phyloP scores from a whole-genome alignment of 2,888 invertebrate genomes.

The Aquatica leii region DNA sequence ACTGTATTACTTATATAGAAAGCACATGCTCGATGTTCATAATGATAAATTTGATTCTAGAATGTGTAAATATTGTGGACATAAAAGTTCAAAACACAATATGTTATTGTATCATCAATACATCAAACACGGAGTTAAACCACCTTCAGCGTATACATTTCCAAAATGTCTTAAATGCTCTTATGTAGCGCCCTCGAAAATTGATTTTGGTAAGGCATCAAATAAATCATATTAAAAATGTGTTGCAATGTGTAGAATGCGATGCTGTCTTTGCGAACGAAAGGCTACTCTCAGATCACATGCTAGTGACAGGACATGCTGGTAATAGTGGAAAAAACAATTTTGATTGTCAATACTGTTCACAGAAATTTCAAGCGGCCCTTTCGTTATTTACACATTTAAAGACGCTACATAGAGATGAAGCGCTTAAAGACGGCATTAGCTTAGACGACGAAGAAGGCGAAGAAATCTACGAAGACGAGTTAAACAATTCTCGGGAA shows the following conservation, averaged over 20 bases:
- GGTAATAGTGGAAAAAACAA: slow-evolving; percentile 47
- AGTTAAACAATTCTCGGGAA: slow-evolving; percentile 50
- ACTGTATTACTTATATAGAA: slow-evolving; percentile 79
- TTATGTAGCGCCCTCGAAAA: slow-evolving; percentile 78
- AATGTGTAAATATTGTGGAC: slow-evolving; percentile 87
- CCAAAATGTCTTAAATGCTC: slow-evolving; percentile 82
- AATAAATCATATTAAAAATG: slow-evolving; percentile 66
- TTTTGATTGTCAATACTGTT: slow-evolving; percentile 76
- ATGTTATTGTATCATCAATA: slow-evolving; percentile 81
- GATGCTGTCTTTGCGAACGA: slow-evolving; percentile 63
- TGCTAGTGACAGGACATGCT: slow-evolving; percentile 67
- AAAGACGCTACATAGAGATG: slow-evolving; percentile 70
- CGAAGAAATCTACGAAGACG: slow-evolving; percentile 65
- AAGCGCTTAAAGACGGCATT: slow-evolving; percentile 72
- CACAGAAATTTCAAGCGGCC: slow-evolving; percentile 74
- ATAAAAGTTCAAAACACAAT: slow-evolving; percentile 76
- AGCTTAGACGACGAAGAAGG: slow-evolving; percentile 65
- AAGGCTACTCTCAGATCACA: slow-evolving; percentile 61
- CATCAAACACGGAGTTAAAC: slow-evolving; percentile 77
- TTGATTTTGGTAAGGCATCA: slow-evolving; percentile 76
- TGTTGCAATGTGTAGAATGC: slow-evolving; percentile 67
- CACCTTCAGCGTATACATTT: slow-evolving; percentile 74
- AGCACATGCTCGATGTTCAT: slow-evolving; percentile 83
- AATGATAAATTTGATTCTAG: slow-evolving; percentile 78
- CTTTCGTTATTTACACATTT: slow-evolving; percentile 77